Evolutionary conservation across 2,888 invertebrate genomes (phyloP).

Genomic region (Pseudococcus longispinus): DNA sequence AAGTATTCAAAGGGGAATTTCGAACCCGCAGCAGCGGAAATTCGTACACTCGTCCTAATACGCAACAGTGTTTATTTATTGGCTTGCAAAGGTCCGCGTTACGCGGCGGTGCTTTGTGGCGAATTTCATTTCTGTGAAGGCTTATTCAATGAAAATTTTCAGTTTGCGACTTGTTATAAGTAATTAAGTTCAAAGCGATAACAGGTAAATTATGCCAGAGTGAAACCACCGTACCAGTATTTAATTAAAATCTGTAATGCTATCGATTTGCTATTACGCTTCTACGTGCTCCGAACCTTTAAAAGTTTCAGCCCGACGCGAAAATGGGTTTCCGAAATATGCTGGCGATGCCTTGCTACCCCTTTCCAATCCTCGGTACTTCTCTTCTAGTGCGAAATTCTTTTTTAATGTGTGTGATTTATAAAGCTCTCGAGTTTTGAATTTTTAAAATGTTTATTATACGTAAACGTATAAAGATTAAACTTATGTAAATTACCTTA

Average conservation of each 20-base stretch:
- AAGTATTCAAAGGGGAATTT: conserved; percentile 22
- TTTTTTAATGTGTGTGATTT: background rate
- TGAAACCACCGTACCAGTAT: conserved; percentile 15
- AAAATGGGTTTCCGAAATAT: background rate
- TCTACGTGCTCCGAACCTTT: background rate
- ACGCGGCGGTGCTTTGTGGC: background rate
- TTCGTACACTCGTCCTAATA: background rate
- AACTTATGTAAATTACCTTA: conserved; percentile 25
- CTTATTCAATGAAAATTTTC: conserved; percentile 12
- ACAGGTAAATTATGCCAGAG: conserved; percentile 16
- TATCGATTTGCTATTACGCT: background rate
- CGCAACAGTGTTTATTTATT: conserved; percentile 34
- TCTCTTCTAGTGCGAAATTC: too few species aligned
- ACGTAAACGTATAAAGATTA: conserved; percentile 2
- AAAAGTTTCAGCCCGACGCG: background rate
- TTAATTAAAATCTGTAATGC: conserved; percentile 26
- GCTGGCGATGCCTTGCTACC: background rate
- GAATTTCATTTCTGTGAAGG: background rate
- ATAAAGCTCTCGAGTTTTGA: conserved; percentile 14
- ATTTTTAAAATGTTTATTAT: background rate
- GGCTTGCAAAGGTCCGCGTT: background rate
- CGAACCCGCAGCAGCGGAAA: too few species aligned
- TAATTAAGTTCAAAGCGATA: conserved; percentile 26
- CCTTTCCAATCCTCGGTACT: too few species aligned
- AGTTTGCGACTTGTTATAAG: conserved; percentile 26